These are phyloP conservation scores for Nycticryphes semicollaris DNA, from an alignment of 2,113 vertebrate species.

Conservation along the genomic window DNA sequence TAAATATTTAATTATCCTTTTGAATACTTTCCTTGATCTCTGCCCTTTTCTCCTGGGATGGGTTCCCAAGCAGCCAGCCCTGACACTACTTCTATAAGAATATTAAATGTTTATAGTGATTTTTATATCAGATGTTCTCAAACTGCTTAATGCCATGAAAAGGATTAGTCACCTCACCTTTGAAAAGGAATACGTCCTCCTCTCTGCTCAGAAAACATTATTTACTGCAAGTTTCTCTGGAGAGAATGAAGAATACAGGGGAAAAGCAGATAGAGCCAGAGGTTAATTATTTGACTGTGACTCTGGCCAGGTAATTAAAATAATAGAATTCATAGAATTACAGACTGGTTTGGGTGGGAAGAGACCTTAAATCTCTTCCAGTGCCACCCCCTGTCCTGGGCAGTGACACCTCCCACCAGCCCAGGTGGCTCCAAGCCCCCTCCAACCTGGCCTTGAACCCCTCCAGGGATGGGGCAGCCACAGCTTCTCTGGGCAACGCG, in stretches of 20 bases:
- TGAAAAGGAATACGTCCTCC: fast-evolving
- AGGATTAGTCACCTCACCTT: background rate
- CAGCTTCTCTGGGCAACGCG: too few relatives aligned
- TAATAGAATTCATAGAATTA: too few relatives aligned
- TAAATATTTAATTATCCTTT: conserved; percentile 52
- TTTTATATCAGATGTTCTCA: background rate
- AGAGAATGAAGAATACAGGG: background rate
- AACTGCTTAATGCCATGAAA: background rate
- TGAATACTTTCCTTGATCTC: conserved; percentile 47
- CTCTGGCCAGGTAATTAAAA: background rate
- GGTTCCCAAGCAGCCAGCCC: conserved; percentile 22
- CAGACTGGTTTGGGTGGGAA: too few relatives aligned
- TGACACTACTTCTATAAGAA: background rate
- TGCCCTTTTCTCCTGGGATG: background rate
- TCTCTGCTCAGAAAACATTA: background rate
- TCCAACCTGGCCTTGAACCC: too few relatives aligned
- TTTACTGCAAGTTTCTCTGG: background rate
- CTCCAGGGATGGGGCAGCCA: too few relatives aligned
- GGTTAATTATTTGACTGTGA: background rate
- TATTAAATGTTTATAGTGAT: conserved; percentile 18
- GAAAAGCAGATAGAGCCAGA: background rate
- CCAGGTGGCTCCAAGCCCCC: too few relatives aligned
- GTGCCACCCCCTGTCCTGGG: too few relatives aligned
- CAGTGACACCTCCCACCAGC: too few relatives aligned
- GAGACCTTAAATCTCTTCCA: too few relatives aligned